Evolutionary conservation across 2,888 invertebrate genomes (phyloP), one percentile per base, ranked within the genome.

Genomic region (Cerceris rybyensis): DNA sequence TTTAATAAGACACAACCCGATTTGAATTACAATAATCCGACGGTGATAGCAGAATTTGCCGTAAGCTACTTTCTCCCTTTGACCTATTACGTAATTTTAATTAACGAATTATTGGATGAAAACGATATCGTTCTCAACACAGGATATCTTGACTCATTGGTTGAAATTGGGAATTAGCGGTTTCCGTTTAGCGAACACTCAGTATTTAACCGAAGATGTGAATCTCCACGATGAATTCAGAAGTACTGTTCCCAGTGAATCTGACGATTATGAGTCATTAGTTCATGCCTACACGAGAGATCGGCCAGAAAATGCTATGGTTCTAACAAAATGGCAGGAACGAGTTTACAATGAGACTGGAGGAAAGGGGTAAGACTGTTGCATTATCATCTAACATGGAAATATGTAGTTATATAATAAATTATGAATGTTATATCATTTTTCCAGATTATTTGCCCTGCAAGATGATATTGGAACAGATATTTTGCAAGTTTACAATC

Each of bases 141-240:
- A 95, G 87, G 93, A 93, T 0, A 96, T 96, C 0, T 91, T 98
- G 0, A 92, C 93, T 52, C 94, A 94, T 83, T 97, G 98, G 95
- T 89, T 98, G 80, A 93, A 94, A 6, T 93, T 95, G 4, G 98
- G 98, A 0, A 96, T 97, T 0, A 95, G 94, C 81, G 99, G 99
- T 5, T 95, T 99, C 88, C 95, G 97, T 88, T 91, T 98, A 28
- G 93, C 93, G 58, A 95, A 96, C 69, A 95, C 95, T 0, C 95
- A 96, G 11, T 95, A 95, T 87, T 93, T 96, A 79, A 91, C 96
- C 0, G 95, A 96, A 75, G 94, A 95, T 91, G 76, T 91, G 0
- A 88, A 92, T 0, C 92, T 95, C 0, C 91, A 91, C 0, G 93
- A 95, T 75, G 95, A 96, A 83, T 87, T 90, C 0, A 91, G 90